Evolutionary conservation across 1,140 invertebrate species (phyloP), one percentile per base, ranked within the genome.

Genomic region (Micrasema minimum): DNA sequence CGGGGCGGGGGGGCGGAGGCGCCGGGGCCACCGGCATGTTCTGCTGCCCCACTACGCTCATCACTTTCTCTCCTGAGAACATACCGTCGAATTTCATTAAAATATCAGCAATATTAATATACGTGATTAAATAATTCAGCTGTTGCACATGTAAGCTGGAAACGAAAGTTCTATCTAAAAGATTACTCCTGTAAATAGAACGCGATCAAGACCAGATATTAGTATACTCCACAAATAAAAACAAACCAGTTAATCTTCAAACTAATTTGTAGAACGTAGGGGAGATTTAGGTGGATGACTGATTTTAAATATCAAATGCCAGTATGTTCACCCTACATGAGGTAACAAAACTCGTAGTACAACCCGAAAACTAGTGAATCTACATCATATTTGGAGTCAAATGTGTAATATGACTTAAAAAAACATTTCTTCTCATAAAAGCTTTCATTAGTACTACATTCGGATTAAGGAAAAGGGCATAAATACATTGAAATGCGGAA

Each of bases 221-320:
- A 65, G 22, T 84, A 18, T 84, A 69, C 81, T 84, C 83, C 82
- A 55, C 67, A 50, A 45, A 78, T 79, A 83, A 55, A 84, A 83
- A 78, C 80, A 81, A 83, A 75, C 75, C 78, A 78, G 78, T 74
- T 16, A 80, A 76, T 66, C 77, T 82, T 82, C 74, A 14, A 80
- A 68, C 78, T 79, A 79, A 78, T 78, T 81, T 81, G 80, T 62
- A 83, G 82, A 84, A 84, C 82, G 78, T 57, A 72, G 78, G 80
- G 82, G 53, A 69, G 26, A 57, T 16, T n/a, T 0, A 45, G 1
- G 16, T 51, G 18, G 12, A n/a, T 23, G 48, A 0, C 48, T 48
- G 46, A 16, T 14, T n/a, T 48, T n/a, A n/a, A n/a, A n/a, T n/a
- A n/a, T n/a, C n/a, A n/a, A n/a, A n/a, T n/a, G n/a, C n/a, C n/a